phyloP scores from a whole-genome alignment of 53 echinoderm and acorn worm genomes.

The Henricia sp. region DNA sequence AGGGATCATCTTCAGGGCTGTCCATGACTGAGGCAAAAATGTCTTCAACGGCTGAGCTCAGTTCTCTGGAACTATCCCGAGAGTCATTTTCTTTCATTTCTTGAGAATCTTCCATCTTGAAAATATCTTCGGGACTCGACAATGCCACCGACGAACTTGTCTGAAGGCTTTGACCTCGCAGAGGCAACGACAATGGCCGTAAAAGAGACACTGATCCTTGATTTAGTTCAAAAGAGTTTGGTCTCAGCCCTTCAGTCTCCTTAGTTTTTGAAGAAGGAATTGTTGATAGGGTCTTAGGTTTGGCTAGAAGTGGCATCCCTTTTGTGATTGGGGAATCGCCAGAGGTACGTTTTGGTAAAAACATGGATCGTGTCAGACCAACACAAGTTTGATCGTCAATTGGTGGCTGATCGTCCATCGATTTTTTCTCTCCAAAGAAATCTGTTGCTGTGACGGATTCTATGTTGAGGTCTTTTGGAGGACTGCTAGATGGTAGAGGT shows the following conservation, averaged over 20 bases:
- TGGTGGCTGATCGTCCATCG: not conserved
- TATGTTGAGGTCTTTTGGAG: conserved; percentile 29
- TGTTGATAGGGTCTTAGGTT: conserved; percentile 21
- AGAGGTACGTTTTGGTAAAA: conserved; percentile 15
- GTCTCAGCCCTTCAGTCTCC: conserved; percentile 10
- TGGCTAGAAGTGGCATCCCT: not conserved
- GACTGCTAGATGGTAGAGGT: conserved; percentile 32
- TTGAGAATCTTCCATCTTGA: not conserved
- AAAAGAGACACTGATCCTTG: conserved; percentile 30
- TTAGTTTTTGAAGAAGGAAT: not conserved
- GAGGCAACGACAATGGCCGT: conserved; percentile 24
- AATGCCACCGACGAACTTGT: not conserved
- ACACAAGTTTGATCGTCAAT: not conserved
- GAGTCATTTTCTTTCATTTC: conserved; percentile 2
- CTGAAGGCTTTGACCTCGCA: conserved; percentile 31
- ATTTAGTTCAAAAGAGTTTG: not conserved
- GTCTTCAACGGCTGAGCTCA: conserved; percentile 73
- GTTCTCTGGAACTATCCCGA: conserved; percentile 8
- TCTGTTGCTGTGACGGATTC: conserved; percentile 25
- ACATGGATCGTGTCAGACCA: conserved; percentile 44
- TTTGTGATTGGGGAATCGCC: not conserved
- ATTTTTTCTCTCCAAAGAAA: too few species aligned
- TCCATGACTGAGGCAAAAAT: conserved; percentile 84
- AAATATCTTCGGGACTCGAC: not conserved
- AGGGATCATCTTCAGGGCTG: conserved; percentile 12